A percentile compares a stretch with the other conserved stretches of the same genome.
Evolutionary conservation across 2,888 invertebrate genomes (phyloP).

Genomic region (Falcaria lacertinaria): DNA sequence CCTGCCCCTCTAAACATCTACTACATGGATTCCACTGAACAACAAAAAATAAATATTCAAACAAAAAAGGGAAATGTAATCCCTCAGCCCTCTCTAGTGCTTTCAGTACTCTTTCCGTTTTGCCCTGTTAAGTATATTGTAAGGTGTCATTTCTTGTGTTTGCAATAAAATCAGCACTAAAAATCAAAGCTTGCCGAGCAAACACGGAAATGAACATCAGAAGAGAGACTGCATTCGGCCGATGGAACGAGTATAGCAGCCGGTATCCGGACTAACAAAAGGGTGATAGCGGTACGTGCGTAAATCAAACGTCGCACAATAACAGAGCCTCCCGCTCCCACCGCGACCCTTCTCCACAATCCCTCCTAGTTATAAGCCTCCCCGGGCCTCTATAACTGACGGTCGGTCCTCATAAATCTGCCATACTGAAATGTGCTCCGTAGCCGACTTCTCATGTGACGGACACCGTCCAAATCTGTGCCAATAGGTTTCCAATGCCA

Average conservation of each 20-base stretch:
- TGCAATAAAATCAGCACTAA: not conserved
- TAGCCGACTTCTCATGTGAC: slow-evolving; percentile 47
- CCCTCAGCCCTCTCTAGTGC: too few species aligned
- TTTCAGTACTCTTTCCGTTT: too few species aligned
- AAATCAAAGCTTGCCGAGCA: not conserved
- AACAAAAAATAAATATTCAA: too few species aligned
- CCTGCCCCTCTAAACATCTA: too few species aligned
- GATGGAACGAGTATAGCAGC: slow-evolving; percentile 70
- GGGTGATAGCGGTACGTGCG: slow-evolving; percentile 78
- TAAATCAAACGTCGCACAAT: slow-evolving; percentile 79
- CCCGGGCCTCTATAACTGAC: slow-evolving; percentile 53
- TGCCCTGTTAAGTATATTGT: too few species aligned
- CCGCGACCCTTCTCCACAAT: slow-evolving; percentile 48
- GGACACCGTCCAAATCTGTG: slow-evolving; percentile 56
- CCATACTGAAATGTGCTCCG: slow-evolving; percentile 68
- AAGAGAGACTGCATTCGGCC: slow-evolving; percentile 51
- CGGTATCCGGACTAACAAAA: slow-evolving; percentile 74
- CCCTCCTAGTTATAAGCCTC: slow-evolving; percentile 51
- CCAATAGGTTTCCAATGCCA: slow-evolving; percentile 65
- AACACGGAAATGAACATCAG: slow-evolving; percentile 29
- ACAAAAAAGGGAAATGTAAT: too few species aligned
- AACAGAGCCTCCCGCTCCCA: slow-evolving; percentile 65
- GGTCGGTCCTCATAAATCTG: slow-evolving; percentile 72
- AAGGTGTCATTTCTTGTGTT: not conserved
- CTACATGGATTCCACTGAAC: too few species aligned